phyloP scores from a whole-genome alignment of 1,140 invertebrate species.

The Neodiprion lecontei region DNA sequence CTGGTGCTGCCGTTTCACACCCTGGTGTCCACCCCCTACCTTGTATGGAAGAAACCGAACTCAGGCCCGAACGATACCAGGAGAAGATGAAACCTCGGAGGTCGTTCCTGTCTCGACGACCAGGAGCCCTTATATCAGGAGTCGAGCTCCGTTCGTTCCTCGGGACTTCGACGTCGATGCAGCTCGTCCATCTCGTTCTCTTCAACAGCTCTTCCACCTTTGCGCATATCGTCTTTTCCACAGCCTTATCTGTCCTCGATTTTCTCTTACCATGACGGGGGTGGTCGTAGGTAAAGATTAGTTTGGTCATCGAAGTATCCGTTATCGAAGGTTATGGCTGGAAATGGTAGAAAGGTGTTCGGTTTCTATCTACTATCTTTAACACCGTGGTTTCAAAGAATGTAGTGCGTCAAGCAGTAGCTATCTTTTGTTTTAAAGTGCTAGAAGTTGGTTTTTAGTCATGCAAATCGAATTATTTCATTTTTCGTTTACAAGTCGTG shows the following conservation, averaged over 20 bases:
- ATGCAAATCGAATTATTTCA: too few species aligned
- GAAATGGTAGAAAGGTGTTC: too few species aligned
- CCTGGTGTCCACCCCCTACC: conserved; percentile 31
- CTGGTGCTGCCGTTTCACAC: conserved; percentile 47
- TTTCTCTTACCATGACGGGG: not conserved
- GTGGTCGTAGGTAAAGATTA: not conserved
- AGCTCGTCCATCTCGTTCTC: too few species aligned
- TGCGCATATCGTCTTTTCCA: not conserved
- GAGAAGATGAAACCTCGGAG: conserved; percentile 41
- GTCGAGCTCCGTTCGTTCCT: too few species aligned
- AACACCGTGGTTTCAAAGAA: too few species aligned
- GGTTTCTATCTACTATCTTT: too few species aligned
- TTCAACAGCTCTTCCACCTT: too few species aligned
- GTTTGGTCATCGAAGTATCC: not conserved
- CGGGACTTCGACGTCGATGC: not conserved
- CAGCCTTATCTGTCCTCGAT: not conserved
- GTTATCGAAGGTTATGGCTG: not conserved
- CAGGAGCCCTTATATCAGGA: not conserved
- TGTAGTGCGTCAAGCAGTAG: too few species aligned
- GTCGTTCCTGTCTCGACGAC: conserved; percentile 26
- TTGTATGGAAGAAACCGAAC: conserved; percentile 56
- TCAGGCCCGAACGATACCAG: conserved; percentile 36
- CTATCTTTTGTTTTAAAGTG: too few species aligned
- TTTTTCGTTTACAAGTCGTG: too few species aligned
- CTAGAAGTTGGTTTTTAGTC: too few species aligned